These are phyloP conservation scores for Semotilus atromaculatus DNA, from an alignment of 2,797 vertebrate species.

Conservation along the genomic window DNA sequence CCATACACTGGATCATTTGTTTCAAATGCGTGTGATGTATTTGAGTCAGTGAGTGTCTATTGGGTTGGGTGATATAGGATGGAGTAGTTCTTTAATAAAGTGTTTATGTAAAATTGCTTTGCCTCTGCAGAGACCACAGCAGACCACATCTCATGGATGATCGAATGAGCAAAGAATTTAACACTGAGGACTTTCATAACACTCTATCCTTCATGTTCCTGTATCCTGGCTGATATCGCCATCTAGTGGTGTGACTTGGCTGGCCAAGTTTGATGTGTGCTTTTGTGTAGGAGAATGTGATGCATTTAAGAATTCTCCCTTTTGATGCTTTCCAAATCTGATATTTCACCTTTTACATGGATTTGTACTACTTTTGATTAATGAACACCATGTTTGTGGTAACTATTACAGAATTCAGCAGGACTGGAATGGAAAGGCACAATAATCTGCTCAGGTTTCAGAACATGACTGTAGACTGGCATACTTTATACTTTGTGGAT, in stretches of 20 bases:
- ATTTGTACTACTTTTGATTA: slow-evolving; percentile 78
- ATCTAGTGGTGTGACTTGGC: slow-evolving; percentile 87
- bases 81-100: neutral
- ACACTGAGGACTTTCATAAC: slow-evolving; percentile 5
- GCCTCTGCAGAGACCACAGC: neutral
- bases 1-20: neutral
- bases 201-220: slow-evolving; percentile 44
- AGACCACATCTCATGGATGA: slow-evolving; percentile 4
- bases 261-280: slow-evolving; percentile 84
- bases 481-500: slow-evolving; percentile 52
- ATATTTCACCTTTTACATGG: slow-evolving; percentile 76
- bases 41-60: slow-evolving; percentile 66
- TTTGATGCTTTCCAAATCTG: slow-evolving; percentile 70
- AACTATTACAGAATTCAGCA: slow-evolving; percentile 78
- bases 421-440: slow-evolving; percentile 78
- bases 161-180: neutral
- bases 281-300: slow-evolving; percentile 65
- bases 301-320: slow-evolving; percentile 72
- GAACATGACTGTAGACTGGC: slow-evolving; percentile 62
- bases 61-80: slow-evolving; percentile 6
- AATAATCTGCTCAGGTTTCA: slow-evolving; percentile 64
- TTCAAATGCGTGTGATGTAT: slow-evolving; percentile 61
- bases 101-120: slow-evolving; percentile 28
- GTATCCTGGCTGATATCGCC: slow-evolving; percentile 74
- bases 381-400: slow-evolving; percentile 71